Conservation (phyloP, 2,797 vertebrate genomes). For the Pantherophis alleghaniensis region DNA sequence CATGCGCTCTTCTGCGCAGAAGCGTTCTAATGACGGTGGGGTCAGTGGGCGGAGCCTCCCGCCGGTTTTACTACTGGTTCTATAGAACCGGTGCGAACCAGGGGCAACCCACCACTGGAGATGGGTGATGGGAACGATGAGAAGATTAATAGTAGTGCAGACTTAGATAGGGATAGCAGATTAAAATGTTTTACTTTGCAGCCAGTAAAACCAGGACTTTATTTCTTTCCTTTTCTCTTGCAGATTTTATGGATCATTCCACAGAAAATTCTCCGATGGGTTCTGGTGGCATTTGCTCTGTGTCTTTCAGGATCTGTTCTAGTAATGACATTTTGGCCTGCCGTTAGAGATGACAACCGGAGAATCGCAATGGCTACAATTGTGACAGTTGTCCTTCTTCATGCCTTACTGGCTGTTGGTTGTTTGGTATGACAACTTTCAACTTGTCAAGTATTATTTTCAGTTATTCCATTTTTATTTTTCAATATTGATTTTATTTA, state of each 20-base stretch:
- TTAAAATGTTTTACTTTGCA: background rate
- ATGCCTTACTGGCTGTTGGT: conserved; percentile 86
- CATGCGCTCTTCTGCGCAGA: too few species aligned
- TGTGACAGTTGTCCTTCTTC: conserved; percentile 78
- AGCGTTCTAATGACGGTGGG: too few species aligned
- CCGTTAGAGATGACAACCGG: conserved; percentile 87
- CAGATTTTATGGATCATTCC: conserved; percentile 92
- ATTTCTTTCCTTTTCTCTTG: conserved; percentile 14
- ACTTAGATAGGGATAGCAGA: background rate
- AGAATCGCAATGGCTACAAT: conserved; percentile 79
- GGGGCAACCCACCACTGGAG: too few species aligned
- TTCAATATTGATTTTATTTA: background rate
- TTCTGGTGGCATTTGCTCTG: conserved; percentile 82
- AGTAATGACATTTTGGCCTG: conserved; percentile 93
- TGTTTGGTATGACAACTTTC: conserved; percentile 82
- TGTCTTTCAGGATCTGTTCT: conserved; percentile 90
- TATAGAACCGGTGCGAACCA: too few species aligned
- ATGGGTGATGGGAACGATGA: too few species aligned
- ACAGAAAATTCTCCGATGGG: conserved; percentile 83
- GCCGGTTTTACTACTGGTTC: too few species aligned
- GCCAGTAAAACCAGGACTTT: background rate
- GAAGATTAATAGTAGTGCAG: too few species aligned
- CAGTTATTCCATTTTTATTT: background rate
- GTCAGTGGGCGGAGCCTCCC: too few species aligned
- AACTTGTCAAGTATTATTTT: background rate